These are phyloP conservation scores for Microtus ochrogaster DNA, from an alignment of 2,113 vertebrate species.

Conservation along the genomic window DNA sequence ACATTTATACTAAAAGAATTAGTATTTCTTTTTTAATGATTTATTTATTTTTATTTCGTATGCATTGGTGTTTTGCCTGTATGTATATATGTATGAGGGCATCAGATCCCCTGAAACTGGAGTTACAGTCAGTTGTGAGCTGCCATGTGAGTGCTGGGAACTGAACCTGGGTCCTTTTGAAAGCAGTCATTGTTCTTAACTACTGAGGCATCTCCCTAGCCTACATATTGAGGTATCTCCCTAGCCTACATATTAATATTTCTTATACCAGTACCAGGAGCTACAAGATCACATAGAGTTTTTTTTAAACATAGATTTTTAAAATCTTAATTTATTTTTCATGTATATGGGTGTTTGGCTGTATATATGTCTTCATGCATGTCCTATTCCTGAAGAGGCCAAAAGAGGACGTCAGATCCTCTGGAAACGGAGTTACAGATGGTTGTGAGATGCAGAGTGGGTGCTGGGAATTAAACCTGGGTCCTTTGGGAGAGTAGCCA, in stretches of 20 bases:
- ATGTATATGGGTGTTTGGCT: background rate
- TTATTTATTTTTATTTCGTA: background rate
- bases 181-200: background rate
- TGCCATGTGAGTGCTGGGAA: background rate
- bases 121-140: background rate
- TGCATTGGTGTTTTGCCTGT: background rate
- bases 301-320: background rate
- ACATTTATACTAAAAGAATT: constrained; percentile 58
- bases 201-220: background rate
- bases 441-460: background rate
- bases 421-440: background rate
- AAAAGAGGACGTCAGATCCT: background rate
- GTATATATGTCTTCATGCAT: background rate
- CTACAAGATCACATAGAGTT: background rate
- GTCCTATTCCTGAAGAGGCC: background rate
- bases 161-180: background rate
- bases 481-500: background rate
- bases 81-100: background rate
- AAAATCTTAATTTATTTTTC: background rate
- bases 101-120: background rate
- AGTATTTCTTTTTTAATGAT: constrained; percentile 10
- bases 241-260: background rate
- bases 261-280: constrained; percentile 22
- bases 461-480: background rate
- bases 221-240: background rate